Percentiles rank a stretch among this genome's conserved stretches.
Evolutionary conservation across 2,113 vertebrate species (phyloP).

Genomic region (Macaca nemestrina): DNA sequence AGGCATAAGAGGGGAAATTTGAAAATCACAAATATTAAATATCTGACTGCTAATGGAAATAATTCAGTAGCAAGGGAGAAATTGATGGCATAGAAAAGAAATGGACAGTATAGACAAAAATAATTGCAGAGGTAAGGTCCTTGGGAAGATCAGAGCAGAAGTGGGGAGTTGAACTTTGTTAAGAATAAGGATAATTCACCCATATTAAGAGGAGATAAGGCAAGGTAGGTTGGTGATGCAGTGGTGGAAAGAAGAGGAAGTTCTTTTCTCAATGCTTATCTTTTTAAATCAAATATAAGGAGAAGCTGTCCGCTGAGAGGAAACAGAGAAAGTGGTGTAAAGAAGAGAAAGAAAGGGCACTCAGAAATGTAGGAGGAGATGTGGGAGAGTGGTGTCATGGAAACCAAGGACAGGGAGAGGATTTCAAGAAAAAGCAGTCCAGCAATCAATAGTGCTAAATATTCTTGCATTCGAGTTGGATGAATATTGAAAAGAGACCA

Average conservation of each 20-base stretch:
- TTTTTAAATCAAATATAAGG: slow-evolving; percentile 26
- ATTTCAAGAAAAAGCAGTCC: slow-evolving; percentile 8
- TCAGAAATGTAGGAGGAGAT: not conserved
- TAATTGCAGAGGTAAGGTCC: not conserved
- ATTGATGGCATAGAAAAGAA: not conserved
- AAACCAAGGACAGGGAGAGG: not conserved
- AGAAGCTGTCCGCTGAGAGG: not conserved
- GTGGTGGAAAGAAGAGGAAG: not conserved
- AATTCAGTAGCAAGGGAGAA: not conserved
- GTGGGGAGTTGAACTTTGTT: not conserved
- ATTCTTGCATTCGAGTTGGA: not conserved
- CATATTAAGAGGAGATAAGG: slow-evolving; percentile 8
- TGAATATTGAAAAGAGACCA: not conserved
- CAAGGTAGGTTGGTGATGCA: not conserved
- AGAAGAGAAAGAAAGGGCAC: not conserved
- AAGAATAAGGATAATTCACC: not conserved
- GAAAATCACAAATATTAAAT: slow-evolving; percentile 9
- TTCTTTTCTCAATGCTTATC: not conserved
- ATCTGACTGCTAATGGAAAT: slow-evolving; percentile 5
- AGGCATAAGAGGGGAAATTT: not conserved
- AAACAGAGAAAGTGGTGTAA: not conserved
- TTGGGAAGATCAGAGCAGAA: slow-evolving; percentile 3
- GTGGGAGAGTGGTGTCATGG: not conserved
- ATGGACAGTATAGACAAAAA: not conserved
- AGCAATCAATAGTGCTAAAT: not conserved